Conservation (phyloP, 2,113 vertebrate genomes). For the Grus americana region DNA sequence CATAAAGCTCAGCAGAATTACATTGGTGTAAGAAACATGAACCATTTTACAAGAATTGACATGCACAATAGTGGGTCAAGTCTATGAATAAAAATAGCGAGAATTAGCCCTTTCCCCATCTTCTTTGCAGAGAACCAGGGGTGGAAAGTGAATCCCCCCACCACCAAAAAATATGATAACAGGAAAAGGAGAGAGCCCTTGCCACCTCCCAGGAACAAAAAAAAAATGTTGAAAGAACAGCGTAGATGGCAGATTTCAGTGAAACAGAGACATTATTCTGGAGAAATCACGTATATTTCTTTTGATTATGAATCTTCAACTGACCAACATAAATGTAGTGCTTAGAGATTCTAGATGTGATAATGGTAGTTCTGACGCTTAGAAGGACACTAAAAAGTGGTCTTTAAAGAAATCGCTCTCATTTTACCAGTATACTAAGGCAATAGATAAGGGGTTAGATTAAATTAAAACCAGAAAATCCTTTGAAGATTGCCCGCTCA, state of each 20-base stretch:
- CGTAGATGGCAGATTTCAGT: background rate
- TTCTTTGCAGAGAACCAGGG: background rate
- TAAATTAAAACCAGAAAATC: background rate
- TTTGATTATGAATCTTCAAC: background rate
- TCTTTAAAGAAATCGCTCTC: background rate
- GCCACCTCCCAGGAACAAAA: background rate
- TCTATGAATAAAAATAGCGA: background rate
- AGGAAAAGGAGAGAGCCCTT: background rate
- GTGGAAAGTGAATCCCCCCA: background rate
- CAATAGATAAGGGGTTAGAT: background rate
- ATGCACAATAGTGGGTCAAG: background rate
- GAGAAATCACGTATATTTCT: background rate
- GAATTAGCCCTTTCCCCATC: background rate
- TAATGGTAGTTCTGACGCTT: background rate
- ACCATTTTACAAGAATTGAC: background rate
- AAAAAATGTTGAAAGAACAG: background rate
- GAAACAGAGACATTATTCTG: background rate
- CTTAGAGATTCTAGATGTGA: background rate
- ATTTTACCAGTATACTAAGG: background rate
- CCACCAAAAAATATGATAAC: rapidly evolving
- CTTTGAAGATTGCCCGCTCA: background rate
- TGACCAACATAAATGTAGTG: background rate
- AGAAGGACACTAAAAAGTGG: background rate
- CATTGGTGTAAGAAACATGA: rapidly evolving
- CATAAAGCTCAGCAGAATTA: background rate